Percentiles rank a stretch among this genome's conserved stretches.
Conservation (phyloP, 2,113 vertebrate genomes). For the Girardinichthys multiradiatus region DNA sequence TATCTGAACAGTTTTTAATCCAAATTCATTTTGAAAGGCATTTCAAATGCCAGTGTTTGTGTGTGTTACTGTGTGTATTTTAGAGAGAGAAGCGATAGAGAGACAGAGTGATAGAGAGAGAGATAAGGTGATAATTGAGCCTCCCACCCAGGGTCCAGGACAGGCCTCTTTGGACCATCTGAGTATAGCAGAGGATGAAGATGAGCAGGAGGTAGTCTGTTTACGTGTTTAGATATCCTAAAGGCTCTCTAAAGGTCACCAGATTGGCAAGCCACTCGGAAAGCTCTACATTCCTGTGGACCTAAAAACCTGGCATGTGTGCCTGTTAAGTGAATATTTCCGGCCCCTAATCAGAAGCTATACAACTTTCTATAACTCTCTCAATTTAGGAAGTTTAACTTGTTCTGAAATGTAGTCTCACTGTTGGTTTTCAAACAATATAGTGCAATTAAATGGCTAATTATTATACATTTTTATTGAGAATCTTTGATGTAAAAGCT, state of each 20-base stretch:
- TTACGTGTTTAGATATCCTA: constrained; percentile 86
- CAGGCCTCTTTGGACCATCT: constrained; percentile 15
- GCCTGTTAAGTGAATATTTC: constrained; percentile 36
- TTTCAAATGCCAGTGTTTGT: not conserved
- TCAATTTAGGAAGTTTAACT: not conserved
- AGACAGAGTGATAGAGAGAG: no score
- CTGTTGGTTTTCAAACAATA: no score
- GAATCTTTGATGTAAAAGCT: no score
- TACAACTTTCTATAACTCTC: not conserved
- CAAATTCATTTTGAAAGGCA: not conserved
- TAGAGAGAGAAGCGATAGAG: not conserved
- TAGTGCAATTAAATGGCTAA: no score
- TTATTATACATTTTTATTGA: no score
- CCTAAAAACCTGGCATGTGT: not conserved
- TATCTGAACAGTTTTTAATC: not conserved
- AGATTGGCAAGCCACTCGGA: constrained; percentile 77
- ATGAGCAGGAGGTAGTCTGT: constrained; percentile 56
- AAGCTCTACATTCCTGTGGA: constrained; percentile 46
- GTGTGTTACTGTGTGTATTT: not conserved
- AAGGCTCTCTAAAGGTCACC: constrained; percentile 84
- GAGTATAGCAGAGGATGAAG: constrained; percentile 23
- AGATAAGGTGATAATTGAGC: constrained; percentile 54
- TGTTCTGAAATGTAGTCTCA: no score
- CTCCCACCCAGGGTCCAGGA: constrained; percentile 49
- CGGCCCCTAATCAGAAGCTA: constrained; percentile 39